Evolutionary conservation across 2,888 invertebrate species (phyloP), one percentile per base, ranked within the genome.

Genomic region (Plutella xylostella): DNA sequence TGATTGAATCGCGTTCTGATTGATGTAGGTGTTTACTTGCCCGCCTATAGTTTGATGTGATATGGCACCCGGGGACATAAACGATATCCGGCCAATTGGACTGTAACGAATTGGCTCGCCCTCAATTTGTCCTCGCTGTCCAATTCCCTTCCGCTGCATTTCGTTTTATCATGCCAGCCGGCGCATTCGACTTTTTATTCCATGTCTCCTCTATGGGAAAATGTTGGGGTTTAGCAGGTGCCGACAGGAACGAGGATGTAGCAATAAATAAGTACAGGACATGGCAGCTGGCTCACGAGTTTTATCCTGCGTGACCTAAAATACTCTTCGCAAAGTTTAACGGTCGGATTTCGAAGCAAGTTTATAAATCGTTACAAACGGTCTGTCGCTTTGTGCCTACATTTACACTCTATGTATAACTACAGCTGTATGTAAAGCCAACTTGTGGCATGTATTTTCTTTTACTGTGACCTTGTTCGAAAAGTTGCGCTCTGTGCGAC

Each of bases 21-120:
- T 15, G n/a, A 22, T 39, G 4, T 37, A 15, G 15, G 9, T 38
- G 21, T 11, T 38, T 19, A 11, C 39, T 39, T 15, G 11, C 9
- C 22, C 17, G 11, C 25, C 14, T 39, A 25, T 14, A 15, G 22
- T 39, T 63, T 57, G 59, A 42, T 47, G 57, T 56, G 65, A 65
- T 68, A 70, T 67, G 65, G 63, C 68, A 72, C 68, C n/a, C 72
- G 68, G 67, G 68, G 62, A 73, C 72, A 75, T 73, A 75, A 74
- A 75, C 75, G 79, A 76, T 78, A 77, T 68, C 70, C 75, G 66
- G 69, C 72, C 79, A 80, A 80, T 80, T 78, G 78, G 79, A 79
- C 73, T 79, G 80, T 74, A 80, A 79, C 80, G 78, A 79, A 82
- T 80, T 78, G 80, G 72, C 70, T 76, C 74, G 79, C 77, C 75